Percentiles rank a stretch among this genome's conserved stretches.
These are phyloP conservation scores for Heliconius hermathena DNA, from an alignment of 1,140 invertebrate genomes.

Conservation along the genomic window DNA sequence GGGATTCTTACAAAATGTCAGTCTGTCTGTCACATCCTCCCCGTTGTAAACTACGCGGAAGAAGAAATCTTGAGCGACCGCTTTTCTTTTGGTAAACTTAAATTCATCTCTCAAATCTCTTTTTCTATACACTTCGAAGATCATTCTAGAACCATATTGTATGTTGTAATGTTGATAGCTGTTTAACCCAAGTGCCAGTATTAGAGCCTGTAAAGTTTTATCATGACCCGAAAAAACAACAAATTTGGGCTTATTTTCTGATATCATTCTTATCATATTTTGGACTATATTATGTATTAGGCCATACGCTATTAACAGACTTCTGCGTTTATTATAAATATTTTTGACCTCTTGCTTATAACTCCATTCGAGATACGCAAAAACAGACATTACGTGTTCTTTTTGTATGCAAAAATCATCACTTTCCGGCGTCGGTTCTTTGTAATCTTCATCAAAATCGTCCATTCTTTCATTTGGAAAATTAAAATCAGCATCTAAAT, in stretches of 20 bases:
- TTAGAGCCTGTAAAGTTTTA: slow-evolving; percentile 92
- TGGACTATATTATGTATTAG: slow-evolving; percentile 89
- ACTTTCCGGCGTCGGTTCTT: slow-evolving; percentile 65
- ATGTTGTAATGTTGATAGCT: slow-evolving; percentile 82
- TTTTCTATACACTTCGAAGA: slow-evolving; percentile 90
- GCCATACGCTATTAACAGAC: slow-evolving; percentile 89
- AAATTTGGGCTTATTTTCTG: slow-evolving; percentile 89
- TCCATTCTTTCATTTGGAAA: slow-evolving; percentile 78
- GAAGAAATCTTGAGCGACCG: slow-evolving; percentile 86
- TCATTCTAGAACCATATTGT: slow-evolving; percentile 91
- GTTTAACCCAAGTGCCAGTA: slow-evolving; percentile 88
- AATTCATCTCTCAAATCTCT: slow-evolving; percentile 78
- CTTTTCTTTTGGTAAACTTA: slow-evolving; percentile 81
- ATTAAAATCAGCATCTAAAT: slow-evolving; percentile 80
- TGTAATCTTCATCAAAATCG: slow-evolving; percentile 75
- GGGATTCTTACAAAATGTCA: slow-evolving; percentile 89
- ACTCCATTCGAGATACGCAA: slow-evolving; percentile 90
- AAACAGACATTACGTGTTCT: slow-evolving; percentile 87
- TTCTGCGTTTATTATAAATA: slow-evolving; percentile 84
- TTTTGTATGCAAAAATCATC: slow-evolving; percentile 84
- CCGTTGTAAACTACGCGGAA: slow-evolving; percentile 94
- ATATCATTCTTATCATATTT: slow-evolving; percentile 90
- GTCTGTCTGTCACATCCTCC: slow-evolving; percentile 90
- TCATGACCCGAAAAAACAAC: slow-evolving; percentile 96
- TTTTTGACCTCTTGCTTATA: slow-evolving; percentile 86